These are phyloP conservation scores for Orestias chungarensis DNA, from an alignment of 2,797 vertebrate species.

Conservation along the genomic window DNA sequence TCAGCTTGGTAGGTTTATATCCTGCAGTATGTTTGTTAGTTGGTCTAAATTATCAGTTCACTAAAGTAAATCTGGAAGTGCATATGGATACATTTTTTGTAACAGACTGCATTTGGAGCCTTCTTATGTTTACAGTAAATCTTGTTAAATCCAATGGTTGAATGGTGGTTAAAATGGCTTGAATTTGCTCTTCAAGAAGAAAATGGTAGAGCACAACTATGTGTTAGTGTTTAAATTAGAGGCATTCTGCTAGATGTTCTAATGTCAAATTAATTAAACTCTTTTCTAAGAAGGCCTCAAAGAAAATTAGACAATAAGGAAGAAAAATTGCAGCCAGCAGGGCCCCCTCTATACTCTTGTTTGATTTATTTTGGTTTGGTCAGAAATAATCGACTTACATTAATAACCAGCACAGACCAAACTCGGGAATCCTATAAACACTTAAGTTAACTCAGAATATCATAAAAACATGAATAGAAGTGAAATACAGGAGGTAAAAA, in stretches of 20 bases:
- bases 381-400: not conserved
- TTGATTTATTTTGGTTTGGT: not conserved
- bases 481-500: not conserved
- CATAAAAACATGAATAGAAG: not conserved
- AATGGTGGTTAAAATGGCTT: not conserved
- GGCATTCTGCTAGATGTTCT: not conserved
- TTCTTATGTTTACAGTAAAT: not conserved
- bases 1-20: not conserved
- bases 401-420: not conserved
- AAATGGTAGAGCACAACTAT: not conserved
- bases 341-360: not conserved
- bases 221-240: not conserved
- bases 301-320: not conserved
- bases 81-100: not conserved
- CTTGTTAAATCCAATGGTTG: not conserved
- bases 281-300: not conserved
- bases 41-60: not conserved
- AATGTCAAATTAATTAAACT: not conserved
- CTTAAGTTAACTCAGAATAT: conserved; percentile 7
- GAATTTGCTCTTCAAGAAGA: not conserved
- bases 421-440: conserved; percentile 12
- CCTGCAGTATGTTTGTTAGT: not conserved
- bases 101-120: not conserved
- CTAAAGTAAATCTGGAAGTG: not conserved
- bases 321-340: not conserved